Conservation (phyloP, 1,140 invertebrate species). For the Dysdera silvatica region DNA sequence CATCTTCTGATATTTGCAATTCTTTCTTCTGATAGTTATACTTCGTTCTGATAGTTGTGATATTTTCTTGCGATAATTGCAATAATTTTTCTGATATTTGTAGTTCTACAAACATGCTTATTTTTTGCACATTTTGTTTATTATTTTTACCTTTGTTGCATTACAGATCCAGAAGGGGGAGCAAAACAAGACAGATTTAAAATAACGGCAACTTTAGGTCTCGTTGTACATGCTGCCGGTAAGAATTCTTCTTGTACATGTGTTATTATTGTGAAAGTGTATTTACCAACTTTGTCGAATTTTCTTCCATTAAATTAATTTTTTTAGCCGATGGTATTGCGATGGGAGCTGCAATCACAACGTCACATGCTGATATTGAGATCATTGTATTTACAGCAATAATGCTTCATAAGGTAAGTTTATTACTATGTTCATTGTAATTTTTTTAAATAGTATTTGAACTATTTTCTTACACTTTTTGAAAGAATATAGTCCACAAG, state of each 20-base stretch:
- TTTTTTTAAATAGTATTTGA: constrained; percentile 12
- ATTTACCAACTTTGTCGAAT: constrained; percentile 4
- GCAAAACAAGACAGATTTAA: constrained; percentile 53
- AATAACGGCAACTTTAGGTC: constrained; percentile 85
- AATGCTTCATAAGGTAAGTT: constrained; percentile 88
- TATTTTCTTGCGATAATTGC: too few species aligned
- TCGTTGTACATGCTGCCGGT: constrained; percentile 94
- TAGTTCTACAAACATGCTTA: too few species aligned
- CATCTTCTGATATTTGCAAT: too few species aligned
- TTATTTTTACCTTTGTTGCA: constrained; percentile 42
- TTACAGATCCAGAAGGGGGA: constrained; percentile 50
- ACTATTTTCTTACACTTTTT: too few species aligned
- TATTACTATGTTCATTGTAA: constrained; percentile 7
- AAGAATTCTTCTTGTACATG: constrained; percentile 1
- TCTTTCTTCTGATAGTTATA: too few species aligned
- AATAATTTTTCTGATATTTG: too few species aligned
- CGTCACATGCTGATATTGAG: constrained; percentile 89
- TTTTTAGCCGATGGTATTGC: constrained; percentile 86
- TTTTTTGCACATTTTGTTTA: too few species aligned
- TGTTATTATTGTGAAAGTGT: neutral
- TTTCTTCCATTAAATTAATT: constrained; percentile 20
- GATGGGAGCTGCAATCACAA: constrained; percentile 88
- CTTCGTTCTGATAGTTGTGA: too few species aligned
- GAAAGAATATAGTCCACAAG: too few species aligned
- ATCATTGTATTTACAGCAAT: constrained; percentile 94